These are phyloP conservation scores for Phalera bucephala DNA, from an alignment of 2,888 invertebrate genomes.

Conservation along the genomic window DNA sequence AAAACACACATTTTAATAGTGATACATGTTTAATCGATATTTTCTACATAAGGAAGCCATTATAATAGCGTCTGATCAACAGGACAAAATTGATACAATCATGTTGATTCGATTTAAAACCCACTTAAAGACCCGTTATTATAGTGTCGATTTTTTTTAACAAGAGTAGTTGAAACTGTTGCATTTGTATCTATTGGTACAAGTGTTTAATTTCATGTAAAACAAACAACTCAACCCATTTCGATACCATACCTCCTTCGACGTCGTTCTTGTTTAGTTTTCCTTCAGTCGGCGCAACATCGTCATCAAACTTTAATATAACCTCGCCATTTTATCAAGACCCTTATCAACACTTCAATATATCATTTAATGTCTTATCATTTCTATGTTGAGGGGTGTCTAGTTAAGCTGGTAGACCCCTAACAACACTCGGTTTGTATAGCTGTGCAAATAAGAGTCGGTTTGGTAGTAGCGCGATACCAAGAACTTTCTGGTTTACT, in stretches of 20 bases:
- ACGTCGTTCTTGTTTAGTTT: slow-evolving; percentile 57
- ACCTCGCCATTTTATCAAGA: slow-evolving; percentile 46
- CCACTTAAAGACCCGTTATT: no score
- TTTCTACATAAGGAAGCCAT: no score
- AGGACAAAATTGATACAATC: no score
- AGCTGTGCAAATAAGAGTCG: slow-evolving; percentile 72
- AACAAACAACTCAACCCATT: slow-evolving; percentile 62
- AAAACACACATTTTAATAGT: no score
- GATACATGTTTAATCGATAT: no score
- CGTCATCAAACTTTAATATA: slow-evolving; percentile 63
- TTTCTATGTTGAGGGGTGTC: slow-evolving; percentile 25
- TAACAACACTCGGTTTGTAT: slow-evolving; percentile 72
- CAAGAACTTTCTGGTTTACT: slow-evolving; percentile 70
- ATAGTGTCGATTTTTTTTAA: no score
- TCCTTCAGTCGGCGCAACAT: slow-evolving; percentile 51
- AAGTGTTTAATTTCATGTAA: slow-evolving; percentile 41
- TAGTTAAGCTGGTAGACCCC: slow-evolving; percentile 46
- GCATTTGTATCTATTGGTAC: no score
- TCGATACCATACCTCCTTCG: slow-evolving; percentile 43
- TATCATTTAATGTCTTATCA: slow-evolving; percentile 34
- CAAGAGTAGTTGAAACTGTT: no score
- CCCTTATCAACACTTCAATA: slow-evolving; percentile 34
- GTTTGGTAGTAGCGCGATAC: slow-evolving; percentile 71
- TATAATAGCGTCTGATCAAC: neutral
- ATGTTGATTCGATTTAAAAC: no score